A percentile compares a stretch with the other conserved stretches of the same genome.
These are phyloP conservation scores for Henicopernis longicauda DNA, from an alignment of 2,113 vertebrate genomes.

Conservation along the genomic window DNA sequence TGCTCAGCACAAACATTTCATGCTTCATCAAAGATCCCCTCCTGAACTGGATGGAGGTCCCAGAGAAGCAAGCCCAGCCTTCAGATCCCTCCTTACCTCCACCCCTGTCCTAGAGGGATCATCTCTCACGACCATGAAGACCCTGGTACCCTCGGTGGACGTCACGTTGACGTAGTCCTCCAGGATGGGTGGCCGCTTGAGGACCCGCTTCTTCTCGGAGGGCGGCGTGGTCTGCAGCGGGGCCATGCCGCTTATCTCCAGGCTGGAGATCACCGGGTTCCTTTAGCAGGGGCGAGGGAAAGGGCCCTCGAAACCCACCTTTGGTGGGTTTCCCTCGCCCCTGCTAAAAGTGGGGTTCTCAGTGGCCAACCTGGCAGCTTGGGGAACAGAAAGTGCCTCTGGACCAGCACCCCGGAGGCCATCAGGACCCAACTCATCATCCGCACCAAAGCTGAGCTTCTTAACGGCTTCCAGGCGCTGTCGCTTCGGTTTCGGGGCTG, in stretches of 20 bases:
- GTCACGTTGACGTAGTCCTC: constrained; percentile 93
- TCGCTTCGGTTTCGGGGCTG: constrained; percentile 83
- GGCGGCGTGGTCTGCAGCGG: constrained; percentile 29
- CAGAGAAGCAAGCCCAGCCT: neutral
- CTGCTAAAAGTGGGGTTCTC: neutral
- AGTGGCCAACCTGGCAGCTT: constrained; percentile 51
- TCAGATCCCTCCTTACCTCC: constrained; percentile 37
- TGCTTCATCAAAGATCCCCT: neutral
- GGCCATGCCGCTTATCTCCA: constrained; percentile 50
- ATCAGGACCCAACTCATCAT: neutral
- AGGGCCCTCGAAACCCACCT: neutral
- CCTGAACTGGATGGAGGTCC: neutral
- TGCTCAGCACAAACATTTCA: neutral
- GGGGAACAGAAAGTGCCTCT: constrained; percentile 17
- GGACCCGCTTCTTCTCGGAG: constrained; percentile 40
- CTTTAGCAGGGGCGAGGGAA: neutral
- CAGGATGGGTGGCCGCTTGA: constrained; percentile 82
- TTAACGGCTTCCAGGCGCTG: constrained; percentile 82
- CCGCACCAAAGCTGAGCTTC: constrained; percentile 72
- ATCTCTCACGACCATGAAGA: constrained; percentile 81
- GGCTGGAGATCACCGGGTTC: neutral
- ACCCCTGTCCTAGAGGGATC: constrained; percentile 47
- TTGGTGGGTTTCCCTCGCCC: rapidly evolving
- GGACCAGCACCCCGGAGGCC: constrained; percentile 53
- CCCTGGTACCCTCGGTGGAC: constrained; percentile 78